A percentile compares a stretch with the other conserved stretches of the same genome.
phyloP scores from a whole-genome alignment of 2,797 vertebrate species.

The Neostethus bicornis region DNA sequence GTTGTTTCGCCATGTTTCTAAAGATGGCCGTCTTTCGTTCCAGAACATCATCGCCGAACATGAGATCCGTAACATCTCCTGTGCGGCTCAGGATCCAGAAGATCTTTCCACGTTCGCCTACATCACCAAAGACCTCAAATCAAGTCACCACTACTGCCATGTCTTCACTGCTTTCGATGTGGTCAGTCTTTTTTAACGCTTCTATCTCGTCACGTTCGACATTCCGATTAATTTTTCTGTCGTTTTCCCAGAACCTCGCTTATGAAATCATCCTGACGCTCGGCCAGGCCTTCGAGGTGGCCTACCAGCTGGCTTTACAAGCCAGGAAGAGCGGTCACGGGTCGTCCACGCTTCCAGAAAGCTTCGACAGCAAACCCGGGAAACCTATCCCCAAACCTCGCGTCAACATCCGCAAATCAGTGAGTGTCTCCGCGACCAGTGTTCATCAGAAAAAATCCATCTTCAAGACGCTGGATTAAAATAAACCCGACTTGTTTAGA shows the following conservation, averaged over 20 bases:
- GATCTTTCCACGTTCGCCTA: constrained; percentile 98
- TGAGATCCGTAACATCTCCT: constrained; percentile 99
- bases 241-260: constrained; percentile 89
- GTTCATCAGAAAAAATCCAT: constrained; percentile 39
- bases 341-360: constrained; percentile 96
- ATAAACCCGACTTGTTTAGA: not conserved
- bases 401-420: constrained; percentile 97
- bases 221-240: not conserved
- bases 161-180: constrained; percentile 99
- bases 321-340: constrained; percentile 96
- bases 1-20: constrained; percentile 49
- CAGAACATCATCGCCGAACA: constrained; percentile 98
- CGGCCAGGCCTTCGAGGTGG: constrained; percentile 98
- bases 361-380: constrained; percentile 96
- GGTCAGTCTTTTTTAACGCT: constrained; percentile 79
- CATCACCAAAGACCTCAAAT: constrained; percentile 99
- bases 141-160: constrained; percentile 99
- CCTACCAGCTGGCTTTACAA: constrained; percentile 97
- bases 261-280: constrained; percentile 99
- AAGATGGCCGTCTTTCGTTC: constrained; percentile 35
- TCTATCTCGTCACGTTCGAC: not conserved
- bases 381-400: constrained; percentile 98
- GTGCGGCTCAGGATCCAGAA: constrained; percentile 97
- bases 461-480: constrained; percentile 8
- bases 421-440: constrained; percentile 74